phyloP scores from a whole-genome alignment of 2,888 invertebrate species.

The Melieria picta region DNA sequence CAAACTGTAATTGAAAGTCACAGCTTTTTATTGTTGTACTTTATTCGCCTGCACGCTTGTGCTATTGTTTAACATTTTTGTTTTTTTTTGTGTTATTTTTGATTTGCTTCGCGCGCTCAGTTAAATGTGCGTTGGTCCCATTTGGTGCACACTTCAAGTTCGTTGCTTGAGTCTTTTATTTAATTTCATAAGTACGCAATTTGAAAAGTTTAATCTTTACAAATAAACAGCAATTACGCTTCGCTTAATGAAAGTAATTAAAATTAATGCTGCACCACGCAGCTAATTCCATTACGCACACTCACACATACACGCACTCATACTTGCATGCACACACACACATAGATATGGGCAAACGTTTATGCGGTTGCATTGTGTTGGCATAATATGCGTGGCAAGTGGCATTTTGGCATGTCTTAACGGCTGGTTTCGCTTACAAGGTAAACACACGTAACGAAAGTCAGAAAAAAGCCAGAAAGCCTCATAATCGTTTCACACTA shows the following conservation, averaged over 20 bases:
- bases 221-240: neutral
- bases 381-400: neutral
- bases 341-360: too few species aligned
- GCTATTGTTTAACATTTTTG: too few species aligned
- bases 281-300: neutral
- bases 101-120: too few species aligned
- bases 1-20: too few species aligned
- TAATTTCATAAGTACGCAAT: neutral
- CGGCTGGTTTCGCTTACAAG: conserved; percentile 19
- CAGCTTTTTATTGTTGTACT: too few species aligned
- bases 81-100: too few species aligned
- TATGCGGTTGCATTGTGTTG: too few species aligned
- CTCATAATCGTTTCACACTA: neutral
- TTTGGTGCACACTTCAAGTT: conserved; percentile 19
- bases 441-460: neutral
- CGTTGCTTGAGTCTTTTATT: conserved; percentile 39
- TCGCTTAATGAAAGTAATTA: conserved; percentile 20
- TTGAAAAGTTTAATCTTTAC: neutral
- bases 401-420: neutral
- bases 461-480: neutral
- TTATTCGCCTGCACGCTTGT: too few species aligned
- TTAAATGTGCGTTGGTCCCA: too few species aligned
- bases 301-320: neutral
- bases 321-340: neutral
- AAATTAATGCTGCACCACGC: conserved; percentile 4